Percentiles rank a stretch among this genome's conserved stretches.
phyloP scores from a whole-genome alignment of 2,113 vertebrate genomes.

The Ictalurus furcatus region DNA sequence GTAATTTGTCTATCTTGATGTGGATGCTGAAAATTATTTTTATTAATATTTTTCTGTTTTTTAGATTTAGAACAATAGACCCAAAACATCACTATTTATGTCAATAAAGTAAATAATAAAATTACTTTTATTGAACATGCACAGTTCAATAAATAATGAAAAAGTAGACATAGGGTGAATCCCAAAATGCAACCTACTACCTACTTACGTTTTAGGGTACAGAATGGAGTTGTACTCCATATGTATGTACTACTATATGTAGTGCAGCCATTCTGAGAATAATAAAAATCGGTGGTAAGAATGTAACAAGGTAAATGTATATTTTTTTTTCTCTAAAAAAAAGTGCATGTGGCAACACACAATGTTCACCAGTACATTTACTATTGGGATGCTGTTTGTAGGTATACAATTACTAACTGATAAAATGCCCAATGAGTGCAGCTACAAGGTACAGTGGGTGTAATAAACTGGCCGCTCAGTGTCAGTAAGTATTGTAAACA shows the following conservation, averaged over 20 bases:
- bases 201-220: not conserved
- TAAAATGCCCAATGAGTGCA: not conserved
- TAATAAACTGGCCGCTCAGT: too few relatives aligned
- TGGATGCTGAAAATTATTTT: not conserved
- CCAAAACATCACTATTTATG: not conserved
- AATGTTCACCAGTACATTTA: not conserved
- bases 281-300: not conserved
- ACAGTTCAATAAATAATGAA: not conserved
- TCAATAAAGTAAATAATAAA: not conserved
- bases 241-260: not conserved
- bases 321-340: not conserved
- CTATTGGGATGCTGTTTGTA: not conserved
- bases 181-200: not conserved
- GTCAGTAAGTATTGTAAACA: too few relatives aligned
- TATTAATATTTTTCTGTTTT: not conserved
- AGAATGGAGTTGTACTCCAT: not conserved
- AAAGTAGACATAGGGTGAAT: not conserved
- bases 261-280: not conserved
- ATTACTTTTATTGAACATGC: not conserved
- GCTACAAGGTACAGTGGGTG: not conserved
- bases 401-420: not conserved
- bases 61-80: not conserved
- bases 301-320: not conserved
- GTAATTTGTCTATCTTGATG: not conserved
- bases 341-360: not conserved